Evolutionary conservation across 2,888 invertebrate genomes (phyloP).

Genomic region (Bellardia pandia): DNA sequence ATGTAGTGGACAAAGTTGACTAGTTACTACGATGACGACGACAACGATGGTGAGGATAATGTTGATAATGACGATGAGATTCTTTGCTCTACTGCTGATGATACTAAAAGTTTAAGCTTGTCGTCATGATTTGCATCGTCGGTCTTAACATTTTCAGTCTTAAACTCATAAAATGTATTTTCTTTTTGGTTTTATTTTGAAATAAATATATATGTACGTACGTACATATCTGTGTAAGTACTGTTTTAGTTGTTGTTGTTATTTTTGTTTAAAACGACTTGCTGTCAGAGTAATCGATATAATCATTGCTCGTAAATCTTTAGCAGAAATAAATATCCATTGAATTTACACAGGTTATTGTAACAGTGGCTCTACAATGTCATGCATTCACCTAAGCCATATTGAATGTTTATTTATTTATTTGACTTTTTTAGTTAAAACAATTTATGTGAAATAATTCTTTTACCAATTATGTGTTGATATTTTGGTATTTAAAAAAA

Average conservation of each 20-base stretch:
- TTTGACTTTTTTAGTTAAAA: not conserved
- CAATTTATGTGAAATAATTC: not conserved
- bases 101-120: constrained; percentile 59
- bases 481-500: too few species aligned
- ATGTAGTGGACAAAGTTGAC: constrained; percentile 45
- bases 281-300: constrained; percentile 72
- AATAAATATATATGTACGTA: not conserved
- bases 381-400: not conserved
- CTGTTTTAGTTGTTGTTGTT: constrained; percentile 9
- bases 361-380: constrained; percentile 53
- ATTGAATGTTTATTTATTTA: not conserved
- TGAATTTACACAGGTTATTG: constrained; percentile 41
- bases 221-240: not conserved
- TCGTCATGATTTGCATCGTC: constrained; percentile 63
- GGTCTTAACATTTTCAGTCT: constrained; percentile 31
- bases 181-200: not conserved
- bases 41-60: constrained; percentile 15
- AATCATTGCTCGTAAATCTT: constrained; percentile 72
- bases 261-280: constrained; percentile 50
- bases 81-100: constrained; percentile 24
- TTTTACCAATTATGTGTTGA: too few species aligned
- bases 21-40: not conserved
- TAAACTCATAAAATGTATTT: not conserved
- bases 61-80: constrained; percentile 23
- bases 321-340: constrained; percentile 12